Evolutionary conservation across 2,797 vertebrate genomes (phyloP), one percentile per base, ranked within the genome.

Genomic region (Pangasius djambal): DNA sequence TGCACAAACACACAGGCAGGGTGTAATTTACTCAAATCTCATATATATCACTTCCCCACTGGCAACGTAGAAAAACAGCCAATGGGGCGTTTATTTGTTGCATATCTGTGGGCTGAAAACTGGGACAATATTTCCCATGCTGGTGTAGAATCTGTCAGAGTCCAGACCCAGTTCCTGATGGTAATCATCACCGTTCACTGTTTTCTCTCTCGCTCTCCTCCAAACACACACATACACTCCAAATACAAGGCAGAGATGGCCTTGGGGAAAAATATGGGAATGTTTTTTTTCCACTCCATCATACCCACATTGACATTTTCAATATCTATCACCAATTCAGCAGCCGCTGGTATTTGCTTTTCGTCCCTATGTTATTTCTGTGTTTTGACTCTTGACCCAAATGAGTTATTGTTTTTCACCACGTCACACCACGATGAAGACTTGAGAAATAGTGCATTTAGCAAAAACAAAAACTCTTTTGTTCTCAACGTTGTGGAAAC

Each of bases 81-180:
- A 28, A 87, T 83, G 72, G 78, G 69, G 78, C n/a, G 7, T 65
- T 52, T 74, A 77, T 87, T 88, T 90, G 82, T 52, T 79, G 85
- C 12, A 48, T 88, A 91, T 88, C 34, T 90, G 77, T 86, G 31
- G 81, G 48, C 72, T 77, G 67, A 86, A 86, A 91, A 84, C 63
- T 88, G 86, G 85, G 88, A 75, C 77, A 90, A 85, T 91, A 92
- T 92, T 88, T 89, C 90, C 90, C 92, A 87, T 88, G 87, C 92
- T 93, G 85, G 69, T 91, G 69, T 84, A n/a, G 83, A 88, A 81
- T 59, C 84, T 81, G 50, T 83, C 48, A 74, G 86, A 84, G 74
- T 79, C n/a, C 22, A 89, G 87, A 59, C 87, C 79, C 78, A 81
- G 86, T 89, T 86, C 86, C 84, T 86, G 75, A 90, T 63, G 59